phyloP scores from a whole-genome alignment of 2,797 vertebrate species.

The Malurus leucopterus region DNA sequence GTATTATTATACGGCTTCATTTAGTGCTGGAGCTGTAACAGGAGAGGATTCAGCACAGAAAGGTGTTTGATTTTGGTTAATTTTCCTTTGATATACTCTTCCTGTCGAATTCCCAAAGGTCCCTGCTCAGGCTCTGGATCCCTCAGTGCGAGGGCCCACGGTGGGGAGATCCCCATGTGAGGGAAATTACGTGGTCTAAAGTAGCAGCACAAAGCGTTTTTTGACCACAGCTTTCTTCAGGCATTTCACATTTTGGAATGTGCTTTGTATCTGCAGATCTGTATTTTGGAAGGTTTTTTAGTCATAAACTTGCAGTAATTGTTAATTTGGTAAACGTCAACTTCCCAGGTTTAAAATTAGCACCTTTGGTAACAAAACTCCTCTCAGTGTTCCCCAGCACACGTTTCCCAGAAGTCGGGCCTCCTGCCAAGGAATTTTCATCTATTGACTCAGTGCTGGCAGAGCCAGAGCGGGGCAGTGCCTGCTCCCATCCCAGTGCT shows the following conservation, averaged over 20 bases:
- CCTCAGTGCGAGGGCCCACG: neutral
- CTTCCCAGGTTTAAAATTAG: neutral
- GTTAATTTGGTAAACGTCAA: neutral
- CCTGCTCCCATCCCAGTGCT: neutral
- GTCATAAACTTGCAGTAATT: neutral
- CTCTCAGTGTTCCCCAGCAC: neutral
- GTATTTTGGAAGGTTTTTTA: neutral
- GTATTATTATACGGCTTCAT: neutral
- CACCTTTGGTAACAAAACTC: neutral
- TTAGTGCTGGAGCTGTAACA: neutral
- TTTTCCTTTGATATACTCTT: neutral
- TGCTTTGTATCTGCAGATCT: neutral
- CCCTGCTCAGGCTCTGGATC: neutral
- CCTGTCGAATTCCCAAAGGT: accelerated
- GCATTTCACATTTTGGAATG: accelerated
- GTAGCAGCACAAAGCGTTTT: accelerated
- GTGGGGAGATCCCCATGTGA: accelerated
- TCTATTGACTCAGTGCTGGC: neutral
- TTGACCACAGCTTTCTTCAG: accelerated
- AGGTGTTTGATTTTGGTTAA: neutral
- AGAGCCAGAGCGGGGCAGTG: neutral
- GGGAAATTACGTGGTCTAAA: accelerated
- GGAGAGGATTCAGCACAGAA: neutral
- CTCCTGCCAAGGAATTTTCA: neutral
- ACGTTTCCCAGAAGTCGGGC: neutral